phyloP scores from a whole-genome alignment of 2,797 vertebrate species.

The Acrocephalus scirpaceus region DNA sequence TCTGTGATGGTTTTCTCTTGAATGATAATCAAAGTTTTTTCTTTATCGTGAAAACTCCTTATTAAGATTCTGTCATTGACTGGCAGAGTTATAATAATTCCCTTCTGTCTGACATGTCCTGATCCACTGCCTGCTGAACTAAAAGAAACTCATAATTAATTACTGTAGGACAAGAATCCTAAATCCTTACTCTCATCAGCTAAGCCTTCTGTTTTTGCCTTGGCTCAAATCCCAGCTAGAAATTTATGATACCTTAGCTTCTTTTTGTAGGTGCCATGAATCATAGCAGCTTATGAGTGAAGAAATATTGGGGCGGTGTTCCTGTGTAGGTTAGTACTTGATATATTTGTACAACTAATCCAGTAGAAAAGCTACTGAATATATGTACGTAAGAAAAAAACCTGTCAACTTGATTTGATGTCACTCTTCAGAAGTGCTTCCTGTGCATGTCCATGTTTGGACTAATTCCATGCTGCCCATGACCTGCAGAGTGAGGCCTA shows the following conservation, averaged over 20 bases:
- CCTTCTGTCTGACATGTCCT: neutral
- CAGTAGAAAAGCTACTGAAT: neutral
- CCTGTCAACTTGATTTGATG: neutral
- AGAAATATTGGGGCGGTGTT: neutral
- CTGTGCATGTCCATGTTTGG: neutral
- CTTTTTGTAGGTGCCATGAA: neutral
- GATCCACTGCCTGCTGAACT: neutral
- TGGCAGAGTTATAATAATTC: conserved; percentile 21
- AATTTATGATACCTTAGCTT: neutral
- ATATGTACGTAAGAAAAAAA: neutral
- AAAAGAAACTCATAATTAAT: conserved; percentile 29
- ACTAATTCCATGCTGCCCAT: neutral
- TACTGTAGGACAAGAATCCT: neutral
- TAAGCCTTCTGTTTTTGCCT: conserved; percentile 3
- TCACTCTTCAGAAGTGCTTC: neutral
- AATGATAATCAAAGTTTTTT: neutral
- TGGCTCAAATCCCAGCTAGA: conserved; percentile 2
- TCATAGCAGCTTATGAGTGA: neutral
- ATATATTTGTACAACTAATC: neutral
- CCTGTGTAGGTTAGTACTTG: neutral
- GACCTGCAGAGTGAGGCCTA: neutral
- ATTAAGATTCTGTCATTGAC: neutral
- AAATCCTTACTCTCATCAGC: conserved; percentile 27
- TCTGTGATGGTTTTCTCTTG: neutral
- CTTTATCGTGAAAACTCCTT: neutral